Percentiles rank a stretch among this genome's conserved stretches.
Evolutionary conservation across 2,888 invertebrate species (phyloP).

Genomic region (Drosophila birchii): DNA sequence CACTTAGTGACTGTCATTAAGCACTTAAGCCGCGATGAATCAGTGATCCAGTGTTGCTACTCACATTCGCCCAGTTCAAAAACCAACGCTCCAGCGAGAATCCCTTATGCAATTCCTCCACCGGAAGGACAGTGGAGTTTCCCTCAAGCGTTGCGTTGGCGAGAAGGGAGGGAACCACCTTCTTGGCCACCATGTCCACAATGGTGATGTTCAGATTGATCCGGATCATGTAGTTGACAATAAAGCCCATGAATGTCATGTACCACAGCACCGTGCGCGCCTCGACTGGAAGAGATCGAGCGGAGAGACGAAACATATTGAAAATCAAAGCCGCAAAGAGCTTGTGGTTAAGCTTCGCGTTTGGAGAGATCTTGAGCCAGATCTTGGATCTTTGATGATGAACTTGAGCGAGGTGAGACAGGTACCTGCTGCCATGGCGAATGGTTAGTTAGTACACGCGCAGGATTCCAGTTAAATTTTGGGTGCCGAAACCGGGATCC

Average conservation of each 20-base stretch:
- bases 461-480: neutral
- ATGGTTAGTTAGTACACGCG: neutral
- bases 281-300: conserved; percentile 68
- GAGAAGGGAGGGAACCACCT: conserved; percentile 9
- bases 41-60: conserved; percentile 32
- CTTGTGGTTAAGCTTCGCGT: conserved; percentile 57
- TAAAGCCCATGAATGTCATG: conserved; percentile 88
- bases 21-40: conserved; percentile 37
- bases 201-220: conserved; percentile 89
- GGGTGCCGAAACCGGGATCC: conserved; percentile 3
- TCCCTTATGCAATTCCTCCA: conserved; percentile 16
- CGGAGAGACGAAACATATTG: conserved; percentile 19
- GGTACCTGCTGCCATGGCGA: conserved; percentile 64
- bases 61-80: conserved; percentile 74
- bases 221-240: conserved; percentile 89
- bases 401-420: conserved; percentile 35
- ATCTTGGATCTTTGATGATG: conserved; percentile 38
- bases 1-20: conserved; percentile 38
- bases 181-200: conserved; percentile 87
- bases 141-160: conserved; percentile 7
- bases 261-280: conserved; percentile 87
- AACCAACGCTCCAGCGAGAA: conserved; percentile 73
- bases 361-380: conserved; percentile 63
- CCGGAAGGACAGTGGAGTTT: conserved; percentile 6
- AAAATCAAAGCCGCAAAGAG: conserved; percentile 50